Conservation (phyloP, 2,888 invertebrate genomes). For the Cheilosia scutellata region DNA sequence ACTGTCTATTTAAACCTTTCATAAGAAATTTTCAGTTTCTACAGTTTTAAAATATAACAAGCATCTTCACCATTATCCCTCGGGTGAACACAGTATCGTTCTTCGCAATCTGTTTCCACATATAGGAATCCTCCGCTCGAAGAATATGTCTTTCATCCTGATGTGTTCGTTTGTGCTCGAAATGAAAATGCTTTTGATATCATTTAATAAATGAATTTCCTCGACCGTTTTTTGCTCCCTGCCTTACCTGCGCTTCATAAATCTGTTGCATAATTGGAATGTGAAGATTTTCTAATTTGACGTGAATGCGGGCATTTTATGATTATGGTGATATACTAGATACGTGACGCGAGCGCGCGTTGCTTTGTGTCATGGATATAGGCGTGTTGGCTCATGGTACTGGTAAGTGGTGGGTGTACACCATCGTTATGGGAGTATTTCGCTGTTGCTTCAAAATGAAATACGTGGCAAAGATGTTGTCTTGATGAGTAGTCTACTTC, state of each 20-base stretch:
- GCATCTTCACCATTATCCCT: slow-evolving; percentile 24
- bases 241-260: slow-evolving; percentile 44
- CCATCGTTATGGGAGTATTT: slow-evolving; percentile 9
- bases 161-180: slow-evolving; percentile 24
- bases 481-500: slow-evolving; percentile 27
- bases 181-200: slow-evolving; percentile 52
- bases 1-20: slow-evolving; percentile 36
- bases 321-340: slow-evolving; percentile 60
- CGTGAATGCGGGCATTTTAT: slow-evolving; percentile 65
- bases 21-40: slow-evolving; percentile 6
- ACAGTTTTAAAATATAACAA: slow-evolving; percentile 65
- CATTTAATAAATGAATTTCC: slow-evolving; percentile 52
- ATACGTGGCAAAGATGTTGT: slow-evolving; percentile 3
- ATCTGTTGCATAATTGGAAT: slow-evolving; percentile 71
- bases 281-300: slow-evolving; percentile 72
- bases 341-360: slow-evolving; percentile 56
- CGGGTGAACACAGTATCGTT: slow-evolving; percentile 23
- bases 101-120: slow-evolving; percentile 10
- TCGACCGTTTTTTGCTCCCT: neutral
- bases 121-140: slow-evolving; percentile 17
- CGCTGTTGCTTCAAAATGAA: slow-evolving; percentile 39
- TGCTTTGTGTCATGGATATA: slow-evolving; percentile 24
- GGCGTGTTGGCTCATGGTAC: slow-evolving; percentile 10
- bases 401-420: neutral
- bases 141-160: slow-evolving; percentile 5